Conservation (phyloP, 1,140 invertebrate species). For the Atta colombica region DNA sequence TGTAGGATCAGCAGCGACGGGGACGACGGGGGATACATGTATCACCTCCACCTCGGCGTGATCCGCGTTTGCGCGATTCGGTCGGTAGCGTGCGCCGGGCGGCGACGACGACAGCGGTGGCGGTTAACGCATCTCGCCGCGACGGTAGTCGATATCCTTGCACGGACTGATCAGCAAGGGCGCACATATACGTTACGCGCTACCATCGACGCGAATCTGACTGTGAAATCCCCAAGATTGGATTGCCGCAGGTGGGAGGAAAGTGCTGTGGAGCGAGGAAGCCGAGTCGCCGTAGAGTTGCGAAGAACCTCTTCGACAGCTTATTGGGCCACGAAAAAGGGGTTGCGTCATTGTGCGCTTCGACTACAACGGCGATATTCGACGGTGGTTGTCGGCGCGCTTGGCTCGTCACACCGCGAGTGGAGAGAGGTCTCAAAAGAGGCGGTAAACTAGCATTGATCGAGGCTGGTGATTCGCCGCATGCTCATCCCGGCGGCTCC, state of each 20-base stretch:
- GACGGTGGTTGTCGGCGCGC: constrained; percentile 43
- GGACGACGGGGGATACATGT: constrained; percentile 40
- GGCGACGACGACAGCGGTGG: constrained; percentile 66
- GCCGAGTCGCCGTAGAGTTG: background rate
- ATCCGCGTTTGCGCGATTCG: constrained; percentile 79
- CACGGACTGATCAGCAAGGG: constrained; percentile 71
- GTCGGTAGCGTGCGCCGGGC: constrained; percentile 79
- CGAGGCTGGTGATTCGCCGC: constrained; percentile 73
- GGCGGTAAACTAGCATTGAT: constrained; percentile 77
- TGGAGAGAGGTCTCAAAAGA: constrained; percentile 72
- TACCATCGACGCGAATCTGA: constrained; percentile 10
- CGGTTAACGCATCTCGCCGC: constrained; percentile 74
- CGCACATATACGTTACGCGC: constrained; percentile 17
- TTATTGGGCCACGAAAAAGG: constrained; percentile 18
- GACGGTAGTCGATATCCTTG: constrained; percentile 83
- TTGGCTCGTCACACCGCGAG: constrained; percentile 9
- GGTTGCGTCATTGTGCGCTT: constrained; percentile 46
- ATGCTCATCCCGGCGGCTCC: constrained; percentile 74
- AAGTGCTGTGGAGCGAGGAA: background rate
- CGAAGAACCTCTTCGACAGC: background rate
- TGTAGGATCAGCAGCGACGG: constrained; percentile 33
- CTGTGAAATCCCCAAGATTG: constrained; percentile 10
- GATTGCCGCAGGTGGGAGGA: background rate
- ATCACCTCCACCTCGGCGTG: constrained; percentile 65
- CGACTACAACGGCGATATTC: constrained; percentile 42